These are phyloP conservation scores for Sinosuthora webbiana DNA, from an alignment of 2,113 vertebrate species.

Conservation along the genomic window DNA sequence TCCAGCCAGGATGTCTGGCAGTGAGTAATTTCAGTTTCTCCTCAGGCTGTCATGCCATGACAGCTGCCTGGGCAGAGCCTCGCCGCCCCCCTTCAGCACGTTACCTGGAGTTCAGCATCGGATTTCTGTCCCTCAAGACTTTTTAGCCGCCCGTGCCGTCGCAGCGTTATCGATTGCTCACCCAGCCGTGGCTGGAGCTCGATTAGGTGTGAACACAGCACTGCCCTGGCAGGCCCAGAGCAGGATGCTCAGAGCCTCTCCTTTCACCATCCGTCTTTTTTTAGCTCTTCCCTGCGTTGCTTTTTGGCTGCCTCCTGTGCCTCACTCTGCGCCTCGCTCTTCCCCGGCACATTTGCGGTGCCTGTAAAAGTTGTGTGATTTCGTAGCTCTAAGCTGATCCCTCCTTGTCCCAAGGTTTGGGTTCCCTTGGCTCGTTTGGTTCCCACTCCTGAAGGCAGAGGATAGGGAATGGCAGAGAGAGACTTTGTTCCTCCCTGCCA, in stretches of 20 bases:
- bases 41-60: not conserved
- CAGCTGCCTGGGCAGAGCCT: constrained; percentile 30
- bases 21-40: not conserved
- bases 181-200: constrained; percentile 16
- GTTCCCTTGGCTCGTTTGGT: not conserved
- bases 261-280: rapidly evolving
- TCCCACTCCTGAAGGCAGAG: not conserved
- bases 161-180: constrained; percentile 38
- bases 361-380: not conserved
- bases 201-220: constrained; percentile 41
- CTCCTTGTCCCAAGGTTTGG: not conserved
- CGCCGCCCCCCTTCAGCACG: not conserved
- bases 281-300: not conserved
- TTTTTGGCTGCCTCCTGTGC: not conserved
- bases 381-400: rapidly evolving
- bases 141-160: constrained; percentile 1
- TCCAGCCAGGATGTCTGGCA: constrained; percentile 1
- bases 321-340: rapidly evolving
- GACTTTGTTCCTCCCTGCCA: not conserved
- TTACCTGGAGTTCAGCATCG: constrained; percentile 24
- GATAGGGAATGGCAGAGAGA: not conserved
- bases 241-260: not conserved
- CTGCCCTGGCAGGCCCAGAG: not conserved
- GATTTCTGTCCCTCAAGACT: constrained; percentile 56
- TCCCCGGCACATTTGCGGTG: not conserved